phyloP scores from a whole-genome alignment of 2,888 invertebrate species.

The Meiosimyza decipiens region DNA sequence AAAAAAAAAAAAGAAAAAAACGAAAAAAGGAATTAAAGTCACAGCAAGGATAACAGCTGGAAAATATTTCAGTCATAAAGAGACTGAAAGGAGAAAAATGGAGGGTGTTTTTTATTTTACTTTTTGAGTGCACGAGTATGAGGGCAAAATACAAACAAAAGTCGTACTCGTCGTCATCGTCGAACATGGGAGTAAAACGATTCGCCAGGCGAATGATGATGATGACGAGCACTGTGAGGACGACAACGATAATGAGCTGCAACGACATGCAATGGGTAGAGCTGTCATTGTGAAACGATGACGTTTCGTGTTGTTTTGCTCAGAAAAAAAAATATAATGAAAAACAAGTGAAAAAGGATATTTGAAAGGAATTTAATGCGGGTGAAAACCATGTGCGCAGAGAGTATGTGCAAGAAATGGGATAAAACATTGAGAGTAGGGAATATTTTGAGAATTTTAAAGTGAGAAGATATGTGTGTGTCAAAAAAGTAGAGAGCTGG shows the following conservation, averaged over 20 bases:
- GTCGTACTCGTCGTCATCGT: too few relatives aligned
- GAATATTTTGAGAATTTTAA: background rate
- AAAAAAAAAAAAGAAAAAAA: background rate
- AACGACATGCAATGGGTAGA: conserved; percentile 9
- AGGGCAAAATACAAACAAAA: too few relatives aligned
- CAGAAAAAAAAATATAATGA: background rate
- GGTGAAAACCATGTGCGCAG: background rate
- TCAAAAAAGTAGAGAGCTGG: background rate
- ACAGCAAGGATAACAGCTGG: conserved; percentile 35
- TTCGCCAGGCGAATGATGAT: too few relatives aligned
- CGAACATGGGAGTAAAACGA: too few relatives aligned
- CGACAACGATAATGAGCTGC: conserved; percentile 8
- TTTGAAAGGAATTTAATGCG: background rate
- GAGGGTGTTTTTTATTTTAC: background rate
- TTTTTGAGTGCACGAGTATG: too few relatives aligned
- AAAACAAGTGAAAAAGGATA: conserved; percentile 13
- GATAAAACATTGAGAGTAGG: background rate
- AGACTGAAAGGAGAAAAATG: conserved; percentile 12
- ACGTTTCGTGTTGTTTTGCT: conserved; percentile 3
- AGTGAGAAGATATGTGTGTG: background rate
- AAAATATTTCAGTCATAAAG: conserved; percentile 26
- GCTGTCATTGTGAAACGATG: conserved; percentile 3
- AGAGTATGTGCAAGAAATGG: background rate
- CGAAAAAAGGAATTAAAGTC: conserved; percentile 31
- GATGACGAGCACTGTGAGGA: background rate